A percentile compares a stretch with the other conserved stretches of the same genome.
These are phyloP conservation scores for Oscheius sp. DNA, from an alignment of 2,888 invertebrate species.

Conservation along the genomic window DNA sequence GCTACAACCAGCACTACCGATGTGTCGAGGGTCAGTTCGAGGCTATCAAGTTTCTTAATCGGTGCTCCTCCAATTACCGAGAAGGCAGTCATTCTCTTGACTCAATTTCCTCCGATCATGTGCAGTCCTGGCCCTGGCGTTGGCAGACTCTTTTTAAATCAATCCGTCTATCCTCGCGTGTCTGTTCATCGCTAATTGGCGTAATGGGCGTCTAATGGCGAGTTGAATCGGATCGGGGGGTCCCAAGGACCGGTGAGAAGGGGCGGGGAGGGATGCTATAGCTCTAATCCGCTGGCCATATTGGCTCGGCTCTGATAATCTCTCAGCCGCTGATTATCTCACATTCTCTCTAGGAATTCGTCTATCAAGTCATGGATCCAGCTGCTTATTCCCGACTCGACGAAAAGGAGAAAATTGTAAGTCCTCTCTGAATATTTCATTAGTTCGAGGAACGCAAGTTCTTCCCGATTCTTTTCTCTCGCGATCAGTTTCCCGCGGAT, in stretches of 20 bases:
- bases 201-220: slow-evolving; percentile 29
- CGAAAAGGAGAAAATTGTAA: slow-evolving; percentile 8
- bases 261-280: not conserved
- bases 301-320: slow-evolving; percentile 24
- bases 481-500: not conserved
- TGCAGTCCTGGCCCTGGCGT: not conserved
- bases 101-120: not conserved
- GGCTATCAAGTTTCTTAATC: not conserved
- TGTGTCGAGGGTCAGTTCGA: not conserved
- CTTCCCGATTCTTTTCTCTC: not conserved
- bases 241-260: not conserved
- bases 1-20: too few relatives aligned
- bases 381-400: slow-evolving; percentile 15
- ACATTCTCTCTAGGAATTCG: not conserved
- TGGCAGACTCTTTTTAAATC: not conserved
- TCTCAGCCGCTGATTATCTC: slow-evolving; percentile 10
- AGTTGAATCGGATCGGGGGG: slow-evolving; percentile 7
- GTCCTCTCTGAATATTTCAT: not conserved
- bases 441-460: not conserved
- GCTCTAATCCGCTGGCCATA: slow-evolving; percentile 24
- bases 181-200: slow-evolving; percentile 27
- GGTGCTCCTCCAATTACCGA: not conserved
- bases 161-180: not conserved
- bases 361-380: not conserved
- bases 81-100: not conserved